These are phyloP conservation scores for Rhincodon typus DNA, from an alignment of 2,797 vertebrate genomes.

Conservation along the genomic window DNA sequence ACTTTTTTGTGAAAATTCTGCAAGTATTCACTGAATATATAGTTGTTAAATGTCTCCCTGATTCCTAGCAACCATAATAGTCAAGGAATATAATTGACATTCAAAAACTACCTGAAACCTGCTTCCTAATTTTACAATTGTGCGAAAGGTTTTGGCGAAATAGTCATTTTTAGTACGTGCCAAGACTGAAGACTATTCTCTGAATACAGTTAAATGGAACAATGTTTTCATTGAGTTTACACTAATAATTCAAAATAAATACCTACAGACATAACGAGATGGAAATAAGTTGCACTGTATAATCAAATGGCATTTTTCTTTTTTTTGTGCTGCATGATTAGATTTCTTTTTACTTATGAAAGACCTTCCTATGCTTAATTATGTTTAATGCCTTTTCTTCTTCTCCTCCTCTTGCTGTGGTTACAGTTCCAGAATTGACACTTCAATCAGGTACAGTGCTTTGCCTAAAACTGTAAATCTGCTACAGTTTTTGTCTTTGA, in stretches of 20 bases:
- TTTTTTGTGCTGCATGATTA: constrained; percentile 29
- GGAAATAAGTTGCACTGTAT: background rate
- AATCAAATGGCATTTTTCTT: background rate
- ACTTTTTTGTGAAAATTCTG: background rate
- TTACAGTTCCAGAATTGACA: constrained; percentile 92
- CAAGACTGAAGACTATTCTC: background rate
- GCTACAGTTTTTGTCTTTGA: background rate
- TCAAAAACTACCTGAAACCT: background rate
- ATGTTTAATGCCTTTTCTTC: constrained; percentile 45
- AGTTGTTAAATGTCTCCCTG: background rate
- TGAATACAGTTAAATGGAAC: constrained; percentile 32
- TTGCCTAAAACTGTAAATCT: constrained; percentile 30
- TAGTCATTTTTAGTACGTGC: background rate
- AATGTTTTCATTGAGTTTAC: constrained; percentile 26
- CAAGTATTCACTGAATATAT: background rate
- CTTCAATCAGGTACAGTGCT: constrained; percentile 97
- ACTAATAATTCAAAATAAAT: constrained; percentile 38
- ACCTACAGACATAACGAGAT: background rate
- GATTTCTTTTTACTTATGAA: constrained; percentile 21
- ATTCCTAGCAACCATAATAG: background rate
- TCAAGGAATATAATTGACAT: background rate
- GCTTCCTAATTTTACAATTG: background rate
- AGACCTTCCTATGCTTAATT: constrained; percentile 28
- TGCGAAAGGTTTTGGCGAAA: background rate
- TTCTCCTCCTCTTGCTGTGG: constrained; percentile 62